These are phyloP conservation scores for Pelecanus crispus DNA, from an alignment of 2,113 vertebrate genomes.

Conservation along the genomic window DNA sequence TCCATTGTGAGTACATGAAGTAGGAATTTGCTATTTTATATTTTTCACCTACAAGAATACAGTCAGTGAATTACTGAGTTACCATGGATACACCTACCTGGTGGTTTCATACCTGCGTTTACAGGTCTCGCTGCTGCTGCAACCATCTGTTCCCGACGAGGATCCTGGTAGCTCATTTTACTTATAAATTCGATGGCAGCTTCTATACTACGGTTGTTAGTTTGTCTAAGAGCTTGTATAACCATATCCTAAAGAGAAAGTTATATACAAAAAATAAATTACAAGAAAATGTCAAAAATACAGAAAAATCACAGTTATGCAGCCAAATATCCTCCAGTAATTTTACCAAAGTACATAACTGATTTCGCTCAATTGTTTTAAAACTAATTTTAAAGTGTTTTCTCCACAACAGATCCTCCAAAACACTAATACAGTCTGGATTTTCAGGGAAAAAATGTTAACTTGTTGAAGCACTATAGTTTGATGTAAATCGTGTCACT, in stretches of 20 bases:
- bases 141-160: constrained; percentile 86
- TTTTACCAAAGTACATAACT: background rate
- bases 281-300: background rate
- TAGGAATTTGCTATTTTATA: background rate
- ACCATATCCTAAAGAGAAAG: constrained; percentile 82
- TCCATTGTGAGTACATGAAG: background rate
- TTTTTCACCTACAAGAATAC: background rate
- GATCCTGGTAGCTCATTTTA: constrained; percentile 93
- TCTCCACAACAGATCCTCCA: background rate
- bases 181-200: constrained; percentile 88
- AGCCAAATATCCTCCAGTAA: background rate
- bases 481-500: background rate
- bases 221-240: constrained; percentile 82
- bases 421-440: background rate
- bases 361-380: background rate
- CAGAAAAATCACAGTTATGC: background rate
- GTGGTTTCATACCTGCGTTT: constrained; percentile 80
- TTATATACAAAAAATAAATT: background rate
- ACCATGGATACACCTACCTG: constrained; percentile 73
- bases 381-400: background rate
- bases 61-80: background rate
- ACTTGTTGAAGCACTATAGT: background rate
- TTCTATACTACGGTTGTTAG: constrained; percentile 85
- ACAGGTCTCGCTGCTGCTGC: constrained; percentile 78
- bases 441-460: background rate